These are phyloP conservation scores for Mycogona germanica DNA, from an alignment of 2,888 invertebrate species.

Conservation along the genomic window DNA sequence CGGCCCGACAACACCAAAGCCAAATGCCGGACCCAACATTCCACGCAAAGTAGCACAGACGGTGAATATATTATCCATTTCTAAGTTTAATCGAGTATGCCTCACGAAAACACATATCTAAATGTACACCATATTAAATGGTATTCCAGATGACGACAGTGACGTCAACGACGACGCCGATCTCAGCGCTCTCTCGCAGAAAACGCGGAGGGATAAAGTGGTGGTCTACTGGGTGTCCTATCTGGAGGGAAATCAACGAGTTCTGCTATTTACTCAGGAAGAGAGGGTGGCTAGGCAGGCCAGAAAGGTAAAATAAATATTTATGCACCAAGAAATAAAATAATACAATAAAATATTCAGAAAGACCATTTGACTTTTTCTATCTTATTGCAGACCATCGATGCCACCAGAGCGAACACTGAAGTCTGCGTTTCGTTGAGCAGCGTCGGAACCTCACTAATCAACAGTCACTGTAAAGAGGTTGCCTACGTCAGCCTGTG, in stretches of 20 bases:
- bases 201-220: conserved; percentile 59
- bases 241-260: conserved; percentile 58
- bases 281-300: conserved; percentile 52
- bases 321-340: no score
- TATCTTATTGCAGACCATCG: conserved; percentile 7
- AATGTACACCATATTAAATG: neutral
- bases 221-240: conserved; percentile 69
- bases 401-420: conserved; percentile 13
- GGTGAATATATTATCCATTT: conserved; percentile 21
- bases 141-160: conserved; percentile 33
- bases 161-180: conserved; percentile 24
- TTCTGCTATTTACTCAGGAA: conserved; percentile 61
- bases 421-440: conserved; percentile 33
- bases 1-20: conserved; percentile 28
- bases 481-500: conserved; percentile 52
- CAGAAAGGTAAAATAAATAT: conserved; percentile 33
- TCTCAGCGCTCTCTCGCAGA: conserved; percentile 35
- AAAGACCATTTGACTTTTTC: neutral
- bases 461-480: conserved; percentile 42
- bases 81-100: neutral
- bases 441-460: conserved; percentile 42
- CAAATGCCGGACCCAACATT: conserved; percentile 26
- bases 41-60: conserved; percentile 29
- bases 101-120: neutral
- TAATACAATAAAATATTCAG: neutral